Evolutionary conservation across 1,140 invertebrate species (phyloP), one percentile per base, ranked within the genome.

Genomic region (Drosophila pseudoananassae): DNA sequence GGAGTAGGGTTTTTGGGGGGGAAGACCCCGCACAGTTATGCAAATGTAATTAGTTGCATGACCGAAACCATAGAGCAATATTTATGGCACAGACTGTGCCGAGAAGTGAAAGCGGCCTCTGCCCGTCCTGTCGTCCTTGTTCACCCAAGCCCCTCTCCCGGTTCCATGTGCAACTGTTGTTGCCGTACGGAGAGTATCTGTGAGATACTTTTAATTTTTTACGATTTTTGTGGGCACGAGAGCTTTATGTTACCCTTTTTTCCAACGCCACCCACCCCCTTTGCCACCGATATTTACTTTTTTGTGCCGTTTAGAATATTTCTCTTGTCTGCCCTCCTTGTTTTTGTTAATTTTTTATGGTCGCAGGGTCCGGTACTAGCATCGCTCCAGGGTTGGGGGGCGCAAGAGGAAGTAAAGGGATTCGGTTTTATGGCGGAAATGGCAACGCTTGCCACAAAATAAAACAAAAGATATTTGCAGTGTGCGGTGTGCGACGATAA

Each of bases 31-130:
- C 71, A 77, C 74, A 77, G 75, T 77, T 77, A 85, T 85, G 82
- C 82, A 85, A 85, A 85, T 85, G 82, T 85, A 87, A 85, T 85
- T 85, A 85, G 82, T 85, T 85, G 78, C 82, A 87, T 78, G 82
- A 81, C 77, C 81, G 77, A 81, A 80, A 84, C 81, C 81, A 85
- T 82, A 87, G 82, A 87, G 82, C 78, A 85, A 85, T 85, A 87
- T 85, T 87, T 87, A 85, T 85, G 82, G 78, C 78, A 68, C 73
- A 81, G 59, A 78, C 78, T 85, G 81, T 81, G 60, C 45, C 73
- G 61, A 78, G 69, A 78, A 78, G 76, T 61, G 76, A 78, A 78
- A 81, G 65, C 64, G 65, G 50, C 66, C 66, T 69, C 31, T 68
- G 50, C 49, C 12, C n/a, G 4, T 12, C 25, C 23, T 27, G 0